These are phyloP conservation scores for Trachymyrmex cornetzi DNA, from an alignment of 1,140 invertebrate species.

Conservation along the genomic window DNA sequence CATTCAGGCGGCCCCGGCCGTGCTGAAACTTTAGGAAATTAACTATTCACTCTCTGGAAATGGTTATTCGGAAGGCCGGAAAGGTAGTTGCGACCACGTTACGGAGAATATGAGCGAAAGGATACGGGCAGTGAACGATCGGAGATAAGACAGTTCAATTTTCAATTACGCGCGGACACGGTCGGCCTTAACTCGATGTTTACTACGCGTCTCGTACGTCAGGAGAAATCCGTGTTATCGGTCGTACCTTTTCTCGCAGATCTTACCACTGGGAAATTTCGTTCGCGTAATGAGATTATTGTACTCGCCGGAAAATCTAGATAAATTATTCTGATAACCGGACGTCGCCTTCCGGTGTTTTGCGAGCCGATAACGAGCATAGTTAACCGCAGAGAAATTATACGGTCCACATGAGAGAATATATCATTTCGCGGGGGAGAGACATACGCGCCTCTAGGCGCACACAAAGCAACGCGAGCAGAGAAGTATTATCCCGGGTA, in stretches of 20 bases:
- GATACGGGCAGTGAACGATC: constrained; percentile 61
- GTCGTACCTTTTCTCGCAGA: background rate
- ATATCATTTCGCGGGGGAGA: constrained; percentile 19
- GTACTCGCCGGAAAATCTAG: constrained; percentile 37
- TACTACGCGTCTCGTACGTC: background rate
- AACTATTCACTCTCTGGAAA: constrained; percentile 86
- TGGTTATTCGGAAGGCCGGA: constrained; percentile 84
- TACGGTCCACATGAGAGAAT: constrained; percentile 48
- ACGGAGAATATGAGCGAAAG: constrained; percentile 56
- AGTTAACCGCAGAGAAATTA: constrained; percentile 52
- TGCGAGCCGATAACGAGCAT: constrained; percentile 33
- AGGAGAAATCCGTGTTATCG: background rate
- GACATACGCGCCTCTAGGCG: constrained; percentile 27
- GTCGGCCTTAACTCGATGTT: background rate
- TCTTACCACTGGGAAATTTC: constrained; percentile 38
- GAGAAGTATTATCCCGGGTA: constrained; percentile 55
- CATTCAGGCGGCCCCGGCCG: constrained; percentile 83
- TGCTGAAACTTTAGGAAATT: constrained; percentile 86
- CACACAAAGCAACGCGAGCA: constrained; percentile 11
- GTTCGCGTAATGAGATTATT: constrained; percentile 19
- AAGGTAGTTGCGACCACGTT: constrained; percentile 76
- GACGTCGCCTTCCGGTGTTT: constrained; percentile 36
- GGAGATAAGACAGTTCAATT: constrained; percentile 85
- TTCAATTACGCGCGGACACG: constrained; percentile 80
- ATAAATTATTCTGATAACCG: constrained; percentile 56